Evolutionary conservation across 2,113 vertebrate species (phyloP).

Genomic region (Brienomyrus brachyistius): DNA sequence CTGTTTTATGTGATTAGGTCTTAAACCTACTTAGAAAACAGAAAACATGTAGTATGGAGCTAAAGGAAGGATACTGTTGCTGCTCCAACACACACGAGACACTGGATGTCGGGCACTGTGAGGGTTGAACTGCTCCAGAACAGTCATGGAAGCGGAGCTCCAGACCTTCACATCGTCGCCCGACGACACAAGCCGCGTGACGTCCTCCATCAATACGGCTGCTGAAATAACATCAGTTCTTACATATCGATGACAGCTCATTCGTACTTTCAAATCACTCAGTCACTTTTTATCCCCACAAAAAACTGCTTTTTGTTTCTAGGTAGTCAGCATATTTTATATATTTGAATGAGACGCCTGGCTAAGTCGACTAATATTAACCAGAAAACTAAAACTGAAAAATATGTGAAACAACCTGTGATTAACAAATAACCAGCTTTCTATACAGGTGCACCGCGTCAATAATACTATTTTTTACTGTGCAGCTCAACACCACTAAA

Average conservation of each 20-base stretch:
- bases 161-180: conserved; percentile 94
- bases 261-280: not conserved
- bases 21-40: not conserved
- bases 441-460: not conserved
- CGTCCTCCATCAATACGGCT: conserved; percentile 81
- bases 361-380: not conserved
- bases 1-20: not conserved
- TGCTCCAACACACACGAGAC: conserved; percentile 82
- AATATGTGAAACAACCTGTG: not conserved
- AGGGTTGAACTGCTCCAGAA: conserved; percentile 88
- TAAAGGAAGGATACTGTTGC: conserved; percentile 85
- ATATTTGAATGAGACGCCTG: not conserved
- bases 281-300: not conserved
- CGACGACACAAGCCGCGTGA: conserved; percentile 75
- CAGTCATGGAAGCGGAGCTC: conserved; percentile 75
- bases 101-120: conserved; percentile 70
- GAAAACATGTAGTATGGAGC: not conserved
- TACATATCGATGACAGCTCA: not conserved
- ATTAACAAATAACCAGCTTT: not conserved
- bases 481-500: not conserved
- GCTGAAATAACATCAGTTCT: conserved; percentile 24
- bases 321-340: not conserved
- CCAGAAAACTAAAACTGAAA: not conserved
- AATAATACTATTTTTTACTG: not conserved
- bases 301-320: not conserved